A percentile compares a stretch with the other conserved stretches of the same genome.
Evolutionary conservation across 2,797 vertebrate genomes (phyloP).

Genomic region (Hybognathus amarus): DNA sequence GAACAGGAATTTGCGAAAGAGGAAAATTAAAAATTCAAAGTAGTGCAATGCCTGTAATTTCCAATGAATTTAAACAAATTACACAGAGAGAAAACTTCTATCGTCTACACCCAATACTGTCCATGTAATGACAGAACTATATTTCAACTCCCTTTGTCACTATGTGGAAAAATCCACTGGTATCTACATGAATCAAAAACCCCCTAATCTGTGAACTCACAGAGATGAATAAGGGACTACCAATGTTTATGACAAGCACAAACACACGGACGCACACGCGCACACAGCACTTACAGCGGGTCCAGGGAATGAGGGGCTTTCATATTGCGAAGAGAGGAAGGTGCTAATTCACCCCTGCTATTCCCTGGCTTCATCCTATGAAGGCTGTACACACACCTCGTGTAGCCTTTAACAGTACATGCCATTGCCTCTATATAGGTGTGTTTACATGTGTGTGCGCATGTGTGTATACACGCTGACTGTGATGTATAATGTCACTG

Average conservation of each 20-base stretch:
- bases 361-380: slow-evolving; percentile 34
- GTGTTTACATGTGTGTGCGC: slow-evolving; percentile 29
- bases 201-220: slow-evolving; percentile 43
- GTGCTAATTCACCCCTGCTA: slow-evolving; percentile 40
- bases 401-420: slow-evolving; percentile 56
- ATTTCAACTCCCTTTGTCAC: slow-evolving; percentile 54
- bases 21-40: slow-evolving; percentile 57
- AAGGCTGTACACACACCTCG: slow-evolving; percentile 46
- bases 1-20: slow-evolving; percentile 49
- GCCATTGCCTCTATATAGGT: slow-evolving; percentile 40
- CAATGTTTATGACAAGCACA: slow-evolving; percentile 38
- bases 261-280: slow-evolving; percentile 20
- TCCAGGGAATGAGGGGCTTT: slow-evolving; percentile 35
- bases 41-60: slow-evolving; percentile 70
- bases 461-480: slow-evolving; percentile 31
- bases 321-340: slow-evolving; percentile 49
- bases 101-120: slow-evolving; percentile 62
- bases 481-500: slow-evolving; percentile 47
- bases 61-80: slow-evolving; percentile 62
- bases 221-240: slow-evolving; percentile 44
- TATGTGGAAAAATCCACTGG: slow-evolving; percentile 55
- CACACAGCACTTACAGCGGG: slow-evolving; percentile 34
- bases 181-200: slow-evolving; percentile 54
- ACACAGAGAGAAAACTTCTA: slow-evolving; percentile 46
- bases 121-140: slow-evolving; percentile 56